These are phyloP conservation scores for Magallana gigas DNA, from an alignment of 1,140 invertebrate species.

Conservation along the genomic window DNA sequence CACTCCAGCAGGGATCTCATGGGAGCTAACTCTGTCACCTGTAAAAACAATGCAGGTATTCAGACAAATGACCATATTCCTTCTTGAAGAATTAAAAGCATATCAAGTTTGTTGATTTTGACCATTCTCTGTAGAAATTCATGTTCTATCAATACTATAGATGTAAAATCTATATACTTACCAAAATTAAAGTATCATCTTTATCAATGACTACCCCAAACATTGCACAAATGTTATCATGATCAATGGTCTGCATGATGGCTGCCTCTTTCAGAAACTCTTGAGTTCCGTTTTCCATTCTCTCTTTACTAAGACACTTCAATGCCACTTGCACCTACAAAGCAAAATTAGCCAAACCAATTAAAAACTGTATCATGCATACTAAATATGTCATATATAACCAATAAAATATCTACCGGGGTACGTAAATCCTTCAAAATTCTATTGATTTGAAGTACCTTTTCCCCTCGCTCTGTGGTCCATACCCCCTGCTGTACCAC, in stretches of 20 bases:
- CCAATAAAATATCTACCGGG: neutral
- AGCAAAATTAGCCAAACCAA: neutral
- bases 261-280: slow-evolving; percentile 99
- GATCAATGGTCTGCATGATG: slow-evolving; percentile 98
- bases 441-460: slow-evolving; percentile 81
- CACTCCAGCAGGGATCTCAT: slow-evolving; percentile 96
- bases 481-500: slow-evolving; percentile 98
- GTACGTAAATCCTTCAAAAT: neutral
- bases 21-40: slow-evolving; percentile 97
- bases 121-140: too few relatives aligned
- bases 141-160: too few relatives aligned
- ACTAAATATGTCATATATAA: neutral
- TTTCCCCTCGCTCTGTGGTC: slow-evolving; percentile 94
- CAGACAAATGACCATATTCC: too few relatives aligned
- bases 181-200: slow-evolving; percentile 94
- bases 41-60: slow-evolving; percentile 44
- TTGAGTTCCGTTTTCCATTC: slow-evolving; percentile 96
- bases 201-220: slow-evolving; percentile 97
- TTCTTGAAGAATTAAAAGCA: too few relatives aligned
- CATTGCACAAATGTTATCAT: slow-evolving; percentile 97
- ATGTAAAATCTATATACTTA: slow-evolving; percentile 73
- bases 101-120: too few relatives aligned
- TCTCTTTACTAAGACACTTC: slow-evolving; percentile 95
- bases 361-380: neutral
- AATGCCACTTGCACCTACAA: slow-evolving; percentile 96